Evolutionary conservation across 2,888 invertebrate species (phyloP).

Genomic region (Dendrolimus houi): DNA sequence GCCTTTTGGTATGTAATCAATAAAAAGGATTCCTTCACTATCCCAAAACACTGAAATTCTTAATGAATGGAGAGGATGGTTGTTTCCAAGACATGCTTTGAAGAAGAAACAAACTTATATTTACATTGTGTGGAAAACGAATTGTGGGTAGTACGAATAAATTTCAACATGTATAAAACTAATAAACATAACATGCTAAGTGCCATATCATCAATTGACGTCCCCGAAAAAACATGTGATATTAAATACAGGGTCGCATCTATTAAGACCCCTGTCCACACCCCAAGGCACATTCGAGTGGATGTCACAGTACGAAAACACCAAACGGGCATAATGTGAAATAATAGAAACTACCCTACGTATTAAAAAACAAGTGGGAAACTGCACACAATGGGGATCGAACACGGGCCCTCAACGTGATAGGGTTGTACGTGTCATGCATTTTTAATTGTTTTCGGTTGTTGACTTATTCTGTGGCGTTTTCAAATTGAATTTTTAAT

Average conservation of each 20-base stretch:
- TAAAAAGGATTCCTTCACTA: too few species aligned
- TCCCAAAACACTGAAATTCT: too few species aligned
- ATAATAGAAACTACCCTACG: slow-evolving; percentile 70
- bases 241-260: slow-evolving; percentile 19
- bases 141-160: too few species aligned
- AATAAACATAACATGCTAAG: slow-evolving; percentile 10
- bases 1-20: too few species aligned
- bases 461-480: slow-evolving; percentile 19
- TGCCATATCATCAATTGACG: slow-evolving; percentile 38
- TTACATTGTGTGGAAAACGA: too few species aligned
- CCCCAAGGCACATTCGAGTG: slow-evolving; percentile 31
- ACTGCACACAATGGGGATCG: slow-evolving; percentile 58
- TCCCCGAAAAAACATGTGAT: slow-evolving; percentile 43
- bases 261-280: slow-evolving; percentile 2
- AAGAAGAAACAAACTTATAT: too few species aligned
- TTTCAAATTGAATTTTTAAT: background rate
- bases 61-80: too few species aligned
- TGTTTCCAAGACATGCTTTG: too few species aligned
- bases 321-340: slow-evolving; percentile 51
- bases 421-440: slow-evolving; percentile 62
- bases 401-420: slow-evolving; percentile 40
- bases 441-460: slow-evolving; percentile 38
- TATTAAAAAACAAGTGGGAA: slow-evolving; percentile 71
- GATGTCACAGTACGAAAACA: slow-evolving; percentile 68
- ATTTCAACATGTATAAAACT: too few species aligned